Evolutionary conservation across 1,140 invertebrate genomes (phyloP).

Genomic region (Nephila pilipes): DNA sequence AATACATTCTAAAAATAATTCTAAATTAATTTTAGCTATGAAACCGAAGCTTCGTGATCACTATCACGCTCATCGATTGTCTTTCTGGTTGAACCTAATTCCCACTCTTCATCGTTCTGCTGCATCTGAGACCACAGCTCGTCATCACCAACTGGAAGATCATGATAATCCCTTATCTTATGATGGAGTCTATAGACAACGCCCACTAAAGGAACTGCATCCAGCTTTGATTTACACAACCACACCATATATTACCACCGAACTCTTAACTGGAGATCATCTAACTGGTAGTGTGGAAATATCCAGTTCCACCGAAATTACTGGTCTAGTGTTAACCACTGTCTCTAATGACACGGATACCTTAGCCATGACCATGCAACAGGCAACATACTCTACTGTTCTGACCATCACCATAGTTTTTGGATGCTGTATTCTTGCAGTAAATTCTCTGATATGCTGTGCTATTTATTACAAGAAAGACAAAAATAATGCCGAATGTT

Average conservation of each 20-base stretch:
- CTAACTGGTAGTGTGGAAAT: neutral
- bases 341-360: conserved; percentile 44
- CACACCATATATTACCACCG: neutral
- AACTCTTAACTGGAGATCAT: neutral
- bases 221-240: conserved; percentile 40
- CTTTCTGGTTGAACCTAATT: conserved; percentile 93
- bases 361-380: conserved; percentile 78
- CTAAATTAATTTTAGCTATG: conserved; percentile 83
- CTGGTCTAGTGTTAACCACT: neutral
- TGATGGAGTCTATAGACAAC: conserved; percentile 68
- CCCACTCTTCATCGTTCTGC: conserved; percentile 91
- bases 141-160: conserved; percentile 72
- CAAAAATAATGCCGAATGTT: conserved; percentile 89
- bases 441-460: conserved; percentile 96
- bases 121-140: conserved; percentile 55
- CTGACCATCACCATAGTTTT: conserved; percentile 96
- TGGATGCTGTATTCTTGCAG: conserved; percentile 92
- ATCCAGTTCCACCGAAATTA: neutral
- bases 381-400: conserved; percentile 81
- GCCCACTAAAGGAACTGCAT: conserved; percentile 48
- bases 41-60: conserved; percentile 89
- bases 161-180: conserved; percentile 77
- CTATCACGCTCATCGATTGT: conserved; percentile 94
- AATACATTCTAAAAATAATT: too few species aligned
- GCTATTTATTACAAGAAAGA: conserved; percentile 94